These are phyloP conservation scores for Streptopelia turtur DNA, from an alignment of 2,797 vertebrate species.

Conservation along the genomic window DNA sequence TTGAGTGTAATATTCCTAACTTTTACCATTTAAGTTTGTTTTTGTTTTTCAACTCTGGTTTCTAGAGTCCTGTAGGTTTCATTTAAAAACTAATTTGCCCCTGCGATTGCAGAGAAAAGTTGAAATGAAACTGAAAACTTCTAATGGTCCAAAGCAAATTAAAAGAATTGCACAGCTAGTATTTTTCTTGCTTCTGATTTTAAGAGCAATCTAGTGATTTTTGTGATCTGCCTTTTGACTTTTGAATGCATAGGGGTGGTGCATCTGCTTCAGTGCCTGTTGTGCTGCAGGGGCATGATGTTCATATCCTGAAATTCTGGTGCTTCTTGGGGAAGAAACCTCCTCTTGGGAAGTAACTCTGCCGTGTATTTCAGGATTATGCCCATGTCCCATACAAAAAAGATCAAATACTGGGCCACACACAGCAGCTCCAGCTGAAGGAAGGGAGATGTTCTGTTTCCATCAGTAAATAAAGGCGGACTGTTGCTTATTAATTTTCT, in stretches of 20 bases:
- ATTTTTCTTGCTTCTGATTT: background rate
- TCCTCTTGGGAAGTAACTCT: background rate
- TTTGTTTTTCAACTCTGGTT: background rate
- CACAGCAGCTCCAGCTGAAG: background rate
- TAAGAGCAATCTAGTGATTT: background rate
- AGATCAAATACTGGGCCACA: background rate
- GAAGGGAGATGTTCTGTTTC: background rate
- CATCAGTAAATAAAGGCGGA: background rate
- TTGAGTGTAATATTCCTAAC: background rate
- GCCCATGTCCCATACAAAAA: background rate
- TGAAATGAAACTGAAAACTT: background rate
- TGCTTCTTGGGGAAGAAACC: background rate
- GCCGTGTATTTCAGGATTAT: background rate
- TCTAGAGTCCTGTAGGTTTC: background rate
- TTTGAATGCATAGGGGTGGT: background rate
- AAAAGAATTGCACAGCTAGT: background rate
- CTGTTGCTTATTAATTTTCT: background rate
- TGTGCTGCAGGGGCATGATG: background rate
- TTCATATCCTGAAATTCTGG: background rate
- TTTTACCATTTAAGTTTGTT: background rate
- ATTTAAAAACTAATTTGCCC: background rate
- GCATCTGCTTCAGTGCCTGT: background rate
- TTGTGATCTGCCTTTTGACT: background rate
- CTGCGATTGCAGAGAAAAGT: background rate
- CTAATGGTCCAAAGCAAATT: background rate